Conservation (phyloP, 1,140 invertebrate genomes). For the Planococcus citri region DNA sequence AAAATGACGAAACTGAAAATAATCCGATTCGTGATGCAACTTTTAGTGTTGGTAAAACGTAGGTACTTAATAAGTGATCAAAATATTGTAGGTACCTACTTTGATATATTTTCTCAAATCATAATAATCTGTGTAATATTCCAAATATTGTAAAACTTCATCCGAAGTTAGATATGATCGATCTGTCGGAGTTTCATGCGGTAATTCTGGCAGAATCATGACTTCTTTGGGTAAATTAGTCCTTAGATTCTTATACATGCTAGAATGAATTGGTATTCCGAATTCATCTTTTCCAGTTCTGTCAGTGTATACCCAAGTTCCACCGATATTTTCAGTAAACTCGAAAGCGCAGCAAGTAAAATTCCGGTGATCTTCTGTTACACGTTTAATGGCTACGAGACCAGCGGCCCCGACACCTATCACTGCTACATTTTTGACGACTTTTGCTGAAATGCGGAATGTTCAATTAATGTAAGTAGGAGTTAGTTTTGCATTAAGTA, state of each 20-base stretch:
- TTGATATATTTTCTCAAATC: slow-evolving; percentile 51
- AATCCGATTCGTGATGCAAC: too few relatives aligned
- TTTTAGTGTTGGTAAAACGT: too few relatives aligned
- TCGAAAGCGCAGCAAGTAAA: slow-evolving; percentile 48
- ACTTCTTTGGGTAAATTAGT: slow-evolving; percentile 70
- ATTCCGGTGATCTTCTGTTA: slow-evolving; percentile 28
- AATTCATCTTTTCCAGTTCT: slow-evolving; percentile 52
- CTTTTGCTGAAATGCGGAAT: too few relatives aligned
- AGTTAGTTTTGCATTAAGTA: too few relatives aligned
- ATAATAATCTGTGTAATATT: slow-evolving; percentile 60
- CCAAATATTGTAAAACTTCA: slow-evolving; percentile 66
- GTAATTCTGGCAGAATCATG: slow-evolving; percentile 62
- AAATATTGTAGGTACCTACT: too few relatives aligned
- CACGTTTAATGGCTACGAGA: slow-evolving; percentile 43
- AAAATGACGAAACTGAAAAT: slow-evolving; percentile 48
- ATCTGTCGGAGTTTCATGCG: slow-evolving; percentile 41
- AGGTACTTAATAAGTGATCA: not conserved
- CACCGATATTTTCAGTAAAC: slow-evolving; percentile 58
- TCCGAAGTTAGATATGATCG: slow-evolving; percentile 65
- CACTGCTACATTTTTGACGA: slow-evolving; percentile 39
- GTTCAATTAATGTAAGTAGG: too few relatives aligned
- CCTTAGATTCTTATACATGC: slow-evolving; percentile 74
- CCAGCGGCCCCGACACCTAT: slow-evolving; percentile 54
- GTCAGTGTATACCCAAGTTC: slow-evolving; percentile 73
- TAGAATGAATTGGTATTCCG: slow-evolving; percentile 68